Conservation (phyloP, 1,140 invertebrate species). For the Ctenoplectra terminalis region DNA sequence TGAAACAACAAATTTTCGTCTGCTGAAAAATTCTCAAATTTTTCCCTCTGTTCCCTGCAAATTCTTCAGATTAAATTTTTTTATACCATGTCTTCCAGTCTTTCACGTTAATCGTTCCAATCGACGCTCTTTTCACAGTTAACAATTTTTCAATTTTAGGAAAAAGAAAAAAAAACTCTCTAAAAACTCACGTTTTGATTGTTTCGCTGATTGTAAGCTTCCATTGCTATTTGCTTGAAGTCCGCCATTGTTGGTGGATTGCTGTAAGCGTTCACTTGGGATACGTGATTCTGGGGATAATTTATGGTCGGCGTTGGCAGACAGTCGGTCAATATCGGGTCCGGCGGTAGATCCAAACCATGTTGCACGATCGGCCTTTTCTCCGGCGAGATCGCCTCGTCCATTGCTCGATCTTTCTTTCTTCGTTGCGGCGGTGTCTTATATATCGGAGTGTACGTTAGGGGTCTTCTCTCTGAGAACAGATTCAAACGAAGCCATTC, state of each 20-base stretch:
- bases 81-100: too few species aligned
- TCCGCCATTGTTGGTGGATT: slow-evolving; percentile 77
- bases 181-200: slow-evolving; percentile 75
- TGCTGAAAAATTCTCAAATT: too few species aligned
- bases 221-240: slow-evolving; percentile 80
- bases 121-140: neutral
- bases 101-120: too few species aligned
- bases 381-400: slow-evolving; percentile 73
- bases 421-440: slow-evolving; percentile 84
- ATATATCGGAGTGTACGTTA: slow-evolving; percentile 84
- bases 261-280: slow-evolving; percentile 68
- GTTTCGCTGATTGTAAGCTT: slow-evolving; percentile 79
- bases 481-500: slow-evolving; percentile 71
- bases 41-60: too few species aligned
- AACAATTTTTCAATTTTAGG: neutral
- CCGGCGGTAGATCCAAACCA: slow-evolving; percentile 66
- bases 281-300: slow-evolving; percentile 71
- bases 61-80: too few species aligned
- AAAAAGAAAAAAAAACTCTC: neutral
- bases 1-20: too few species aligned
- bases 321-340: slow-evolving; percentile 69
- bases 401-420: slow-evolving; percentile 76
- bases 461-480: slow-evolving; percentile 82
- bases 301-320: slow-evolving; percentile 69
- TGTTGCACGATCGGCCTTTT: slow-evolving; percentile 76